Percentiles rank a stretch among this genome's conserved stretches.
Conservation (phyloP, 2,797 vertebrate genomes). For the Garrulus glandarius region DNA sequence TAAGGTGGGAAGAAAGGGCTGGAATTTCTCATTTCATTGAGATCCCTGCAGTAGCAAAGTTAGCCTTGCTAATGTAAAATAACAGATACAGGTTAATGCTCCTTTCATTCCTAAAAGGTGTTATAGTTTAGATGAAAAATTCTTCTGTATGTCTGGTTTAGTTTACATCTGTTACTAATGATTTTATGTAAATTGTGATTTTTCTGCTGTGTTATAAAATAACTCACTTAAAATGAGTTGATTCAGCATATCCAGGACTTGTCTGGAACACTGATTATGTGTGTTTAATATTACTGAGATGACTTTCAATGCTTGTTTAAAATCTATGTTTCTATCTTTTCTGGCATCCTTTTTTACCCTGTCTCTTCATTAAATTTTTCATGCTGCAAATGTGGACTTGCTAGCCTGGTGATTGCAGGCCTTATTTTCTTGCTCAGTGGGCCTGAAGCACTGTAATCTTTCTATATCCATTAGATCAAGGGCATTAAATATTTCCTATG, state of each 20-base stretch:
- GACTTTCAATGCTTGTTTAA: background rate
- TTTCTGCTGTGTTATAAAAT: background rate
- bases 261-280: background rate
- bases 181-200: background rate
- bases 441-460: background rate
- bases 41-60: background rate
- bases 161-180: background rate
- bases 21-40: background rate
- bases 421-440: background rate
- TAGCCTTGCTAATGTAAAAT: background rate
- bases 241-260: background rate
- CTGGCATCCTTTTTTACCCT: background rate
- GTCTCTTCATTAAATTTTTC: background rate
- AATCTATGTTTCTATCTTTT: background rate
- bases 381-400: background rate
- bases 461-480: background rate
- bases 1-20: background rate
- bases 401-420: background rate
- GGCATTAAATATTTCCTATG: background rate
- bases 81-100: background rate
- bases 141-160: background rate
- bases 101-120: background rate
- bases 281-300: background rate
- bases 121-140: background rate
- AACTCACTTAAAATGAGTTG: background rate